These are phyloP conservation scores for Typhlichthys subterraneus DNA, from an alignment of 2,797 vertebrate genomes.

Conservation along the genomic window DNA sequence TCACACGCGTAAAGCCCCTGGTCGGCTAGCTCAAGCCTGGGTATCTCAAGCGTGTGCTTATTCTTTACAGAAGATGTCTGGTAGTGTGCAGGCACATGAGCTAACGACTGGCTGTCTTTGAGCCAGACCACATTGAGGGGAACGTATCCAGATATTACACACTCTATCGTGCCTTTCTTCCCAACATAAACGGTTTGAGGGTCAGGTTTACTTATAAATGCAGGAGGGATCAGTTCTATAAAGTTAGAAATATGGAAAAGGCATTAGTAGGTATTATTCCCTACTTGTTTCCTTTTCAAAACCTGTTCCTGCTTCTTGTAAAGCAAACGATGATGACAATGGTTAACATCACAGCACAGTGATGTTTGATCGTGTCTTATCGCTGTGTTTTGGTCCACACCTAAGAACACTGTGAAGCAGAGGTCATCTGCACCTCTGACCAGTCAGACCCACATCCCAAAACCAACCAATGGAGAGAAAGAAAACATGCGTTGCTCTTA, in stretches of 20 bases:
- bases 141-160: conserved; percentile 83
- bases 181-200: conserved; percentile 86
- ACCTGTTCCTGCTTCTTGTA: neutral
- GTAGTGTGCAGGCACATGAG: conserved; percentile 67
- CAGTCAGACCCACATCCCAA: neutral
- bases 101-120: conserved; percentile 79
- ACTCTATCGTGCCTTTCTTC: conserved; percentile 84
- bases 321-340: neutral
- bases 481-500: conserved; percentile 70
- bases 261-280: conserved; percentile 46
- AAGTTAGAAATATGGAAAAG: conserved; percentile 46
- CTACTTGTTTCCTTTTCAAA: neutral
- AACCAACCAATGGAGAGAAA: conserved; percentile 8
- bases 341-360: too few relatives aligned
- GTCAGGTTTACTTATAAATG: conserved; percentile 87
- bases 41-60: conserved; percentile 85
- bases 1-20: conserved; percentile 84
- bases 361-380: too few relatives aligned
- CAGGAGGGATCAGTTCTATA: conserved; percentile 85
- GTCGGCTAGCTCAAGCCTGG: conserved; percentile 72
- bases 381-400: too few relatives aligned
- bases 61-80: conserved; percentile 80
- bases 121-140: conserved; percentile 85
- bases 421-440: neutral
- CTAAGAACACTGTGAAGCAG: neutral